A percentile compares a stretch with the other conserved stretches of the same genome.
phyloP scores from a whole-genome alignment of 2,113 vertebrate species.

The Suricata suricatta region DNA sequence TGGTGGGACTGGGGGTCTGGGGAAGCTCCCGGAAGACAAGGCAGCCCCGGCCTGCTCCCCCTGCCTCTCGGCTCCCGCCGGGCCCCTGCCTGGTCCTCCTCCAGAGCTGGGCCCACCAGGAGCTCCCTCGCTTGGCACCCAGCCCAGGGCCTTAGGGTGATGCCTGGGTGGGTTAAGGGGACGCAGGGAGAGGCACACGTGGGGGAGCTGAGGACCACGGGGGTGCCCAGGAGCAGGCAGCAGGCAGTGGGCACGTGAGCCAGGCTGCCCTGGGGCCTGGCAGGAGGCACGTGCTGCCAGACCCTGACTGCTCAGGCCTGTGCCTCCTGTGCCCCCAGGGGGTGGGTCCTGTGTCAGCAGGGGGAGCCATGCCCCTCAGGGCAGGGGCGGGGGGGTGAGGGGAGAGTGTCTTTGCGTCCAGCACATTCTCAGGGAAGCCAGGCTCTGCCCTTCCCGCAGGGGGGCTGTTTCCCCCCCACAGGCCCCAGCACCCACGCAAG shows the following conservation, averaged over 20 bases:
- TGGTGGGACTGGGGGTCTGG: background rate
- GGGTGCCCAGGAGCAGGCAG: background rate
- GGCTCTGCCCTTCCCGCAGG: background rate
- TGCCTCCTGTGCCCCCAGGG: too few relatives aligned
- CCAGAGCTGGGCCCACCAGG: background rate
- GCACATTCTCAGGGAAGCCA: background rate
- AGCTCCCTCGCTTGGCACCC: background rate
- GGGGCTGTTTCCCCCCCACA: background rate
- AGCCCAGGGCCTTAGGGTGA: background rate
- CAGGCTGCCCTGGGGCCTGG: rapidly evolving
- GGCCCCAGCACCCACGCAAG: background rate
- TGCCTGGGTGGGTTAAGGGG: rapidly evolving
- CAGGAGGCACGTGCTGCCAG: background rate
- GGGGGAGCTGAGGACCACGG: background rate
- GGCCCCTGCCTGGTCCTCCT: background rate
- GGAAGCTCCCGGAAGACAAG: background rate
- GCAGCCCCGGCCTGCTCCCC: background rate
- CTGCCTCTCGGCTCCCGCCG: background rate
- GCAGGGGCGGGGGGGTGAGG: rapidly evolving
- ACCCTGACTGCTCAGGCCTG: background rate
- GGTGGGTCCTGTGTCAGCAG: too few relatives aligned
- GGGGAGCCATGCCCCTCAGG: background rate
- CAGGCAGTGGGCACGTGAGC: background rate
- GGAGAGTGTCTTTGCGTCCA: background rate
- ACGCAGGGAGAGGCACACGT: background rate